These are phyloP conservation scores for Orius laevigatus DNA, from an alignment of 1,140 invertebrate genomes.

Conservation along the genomic window DNA sequence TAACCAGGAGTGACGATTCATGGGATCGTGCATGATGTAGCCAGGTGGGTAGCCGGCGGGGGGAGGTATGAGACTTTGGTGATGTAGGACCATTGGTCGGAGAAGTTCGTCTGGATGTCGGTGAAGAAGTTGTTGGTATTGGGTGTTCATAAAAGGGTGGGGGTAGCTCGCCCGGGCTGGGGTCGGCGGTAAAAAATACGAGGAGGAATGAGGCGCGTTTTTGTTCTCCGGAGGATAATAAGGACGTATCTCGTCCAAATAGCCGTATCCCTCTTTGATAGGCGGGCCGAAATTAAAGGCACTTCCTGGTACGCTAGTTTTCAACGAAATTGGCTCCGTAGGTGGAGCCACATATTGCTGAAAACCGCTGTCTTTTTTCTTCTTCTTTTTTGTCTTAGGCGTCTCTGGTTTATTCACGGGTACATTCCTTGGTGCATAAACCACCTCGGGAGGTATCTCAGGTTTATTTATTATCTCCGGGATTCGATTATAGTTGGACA, in stretches of 20 bases:
- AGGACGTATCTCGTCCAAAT: slow-evolving; percentile 36
- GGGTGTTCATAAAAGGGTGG: slow-evolving; percentile 30
- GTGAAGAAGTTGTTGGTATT: slow-evolving; percentile 52
- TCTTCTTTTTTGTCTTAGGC: slow-evolving; percentile 22
- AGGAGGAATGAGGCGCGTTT: slow-evolving; percentile 17
- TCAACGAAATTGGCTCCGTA: slow-evolving; percentile 35
- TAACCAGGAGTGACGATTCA: slow-evolving; percentile 37
- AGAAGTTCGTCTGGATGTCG: slow-evolving; percentile 38
- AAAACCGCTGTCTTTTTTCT: slow-evolving; percentile 27
- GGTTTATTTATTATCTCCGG: not conserved
- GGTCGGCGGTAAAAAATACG: slow-evolving; percentile 14
- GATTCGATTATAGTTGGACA: slow-evolving; percentile 11
- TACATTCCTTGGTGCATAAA: slow-evolving; percentile 9
- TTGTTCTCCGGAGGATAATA: slow-evolving; percentile 19
- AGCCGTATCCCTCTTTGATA: slow-evolving; percentile 34
- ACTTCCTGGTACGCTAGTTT: slow-evolving; percentile 46
- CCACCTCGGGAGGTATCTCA: slow-evolving; percentile 11
- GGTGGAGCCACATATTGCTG: slow-evolving; percentile 34
- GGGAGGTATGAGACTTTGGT: slow-evolving; percentile 35
- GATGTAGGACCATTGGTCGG: slow-evolving; percentile 32
- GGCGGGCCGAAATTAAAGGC: slow-evolving; percentile 50
- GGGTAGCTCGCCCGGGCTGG: slow-evolving; percentile 23
- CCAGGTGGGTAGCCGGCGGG: slow-evolving; percentile 37
- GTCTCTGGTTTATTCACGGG: slow-evolving; percentile 4
- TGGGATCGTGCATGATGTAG: slow-evolving; percentile 46